Evolutionary conservation across 2,797 vertebrate species (phyloP).

Genomic region (Sebastes miniatus): DNA sequence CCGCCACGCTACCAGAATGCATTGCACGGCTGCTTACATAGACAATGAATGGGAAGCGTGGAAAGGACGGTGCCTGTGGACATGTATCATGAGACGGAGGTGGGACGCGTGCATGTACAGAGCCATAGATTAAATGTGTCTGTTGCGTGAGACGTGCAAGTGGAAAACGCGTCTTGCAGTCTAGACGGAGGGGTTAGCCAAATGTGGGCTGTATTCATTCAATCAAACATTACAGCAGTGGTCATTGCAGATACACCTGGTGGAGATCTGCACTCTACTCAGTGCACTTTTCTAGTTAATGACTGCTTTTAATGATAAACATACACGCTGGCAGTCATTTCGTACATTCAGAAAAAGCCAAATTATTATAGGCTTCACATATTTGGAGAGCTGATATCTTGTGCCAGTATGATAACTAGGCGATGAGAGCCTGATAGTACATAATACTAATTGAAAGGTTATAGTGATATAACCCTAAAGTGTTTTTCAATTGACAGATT

Average conservation of each 20-base stretch:
- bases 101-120: too few species aligned
- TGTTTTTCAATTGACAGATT: background rate
- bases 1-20: too few species aligned
- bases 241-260: background rate
- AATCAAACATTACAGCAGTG: background rate
- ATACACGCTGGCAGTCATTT: background rate
- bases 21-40: too few species aligned
- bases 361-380: background rate
- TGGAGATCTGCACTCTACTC: background rate
- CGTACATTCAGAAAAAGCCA: background rate
- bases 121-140: too few species aligned
- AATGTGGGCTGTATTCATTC: background rate
- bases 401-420: background rate
- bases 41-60: too few species aligned
- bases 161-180: fast-evolving
- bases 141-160: too few species aligned
- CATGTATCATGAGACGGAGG: too few species aligned
- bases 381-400: background rate
- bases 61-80: too few species aligned
- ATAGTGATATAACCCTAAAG: background rate
- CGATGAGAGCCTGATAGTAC: background rate
- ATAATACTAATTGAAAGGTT: background rate
- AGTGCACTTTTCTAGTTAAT: background rate
- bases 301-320: background rate
- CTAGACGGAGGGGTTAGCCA: too few species aligned